These are phyloP conservation scores for Piscicola geometra DNA, from an alignment of 2,888 invertebrate genomes.

Conservation along the genomic window DNA sequence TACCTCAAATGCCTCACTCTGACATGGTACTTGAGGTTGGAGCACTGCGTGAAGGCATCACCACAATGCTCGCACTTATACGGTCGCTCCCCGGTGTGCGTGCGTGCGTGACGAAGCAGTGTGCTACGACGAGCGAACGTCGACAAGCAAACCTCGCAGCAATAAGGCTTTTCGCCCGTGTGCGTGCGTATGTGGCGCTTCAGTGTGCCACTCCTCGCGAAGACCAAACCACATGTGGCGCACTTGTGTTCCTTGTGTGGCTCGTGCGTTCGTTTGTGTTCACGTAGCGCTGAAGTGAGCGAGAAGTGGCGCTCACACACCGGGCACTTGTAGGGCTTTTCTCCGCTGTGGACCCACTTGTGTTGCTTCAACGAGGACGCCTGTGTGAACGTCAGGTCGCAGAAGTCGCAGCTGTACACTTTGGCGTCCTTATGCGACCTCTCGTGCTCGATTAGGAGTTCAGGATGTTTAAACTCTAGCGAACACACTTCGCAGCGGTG, in stretches of 20 bases:
- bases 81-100: background rate
- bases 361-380: background rate
- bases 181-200: conserved; percentile 10
- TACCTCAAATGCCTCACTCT: conserved; percentile 8
- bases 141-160: background rate
- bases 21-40: conserved; percentile 1
- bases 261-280: conserved; percentile 11
- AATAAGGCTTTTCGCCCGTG: conserved; percentile 3
- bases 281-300: background rate
- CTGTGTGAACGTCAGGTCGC: conserved; percentile 8
- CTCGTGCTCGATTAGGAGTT: background rate
- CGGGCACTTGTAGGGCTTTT: background rate
- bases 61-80: conserved; percentile 6
- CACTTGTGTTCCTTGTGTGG: conserved; percentile 6
- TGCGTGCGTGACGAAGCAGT: background rate
- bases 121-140: background rate
- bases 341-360: background rate
- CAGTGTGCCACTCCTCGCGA: background rate
- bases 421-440: background rate
- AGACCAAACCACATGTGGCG: background rate
- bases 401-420: background rate
- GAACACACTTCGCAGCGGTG: background rate
- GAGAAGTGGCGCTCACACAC: conserved; percentile 8
- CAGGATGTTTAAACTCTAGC: background rate
- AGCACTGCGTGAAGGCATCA: conserved; percentile 3